Base-by-base conservation (phyloP, 2,113 vertebrate species). In the Apteryx owenii region DNA sequence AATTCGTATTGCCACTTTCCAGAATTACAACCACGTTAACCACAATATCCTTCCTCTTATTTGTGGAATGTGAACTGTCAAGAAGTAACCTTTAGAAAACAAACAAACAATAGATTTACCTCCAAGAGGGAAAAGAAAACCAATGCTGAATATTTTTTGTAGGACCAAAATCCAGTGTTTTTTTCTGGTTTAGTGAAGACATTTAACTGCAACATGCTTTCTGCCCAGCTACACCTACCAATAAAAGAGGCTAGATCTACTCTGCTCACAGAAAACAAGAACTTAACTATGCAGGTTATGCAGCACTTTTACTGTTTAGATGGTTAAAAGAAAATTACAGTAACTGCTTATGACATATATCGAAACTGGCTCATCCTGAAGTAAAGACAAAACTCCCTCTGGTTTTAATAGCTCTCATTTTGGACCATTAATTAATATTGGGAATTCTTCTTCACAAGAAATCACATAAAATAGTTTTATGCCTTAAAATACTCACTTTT, bases 11-110 rank as follows among this genome's bases (percentile, higher is more conserved):
- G 84, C 73, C 50, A 56, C 48, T 85, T 91, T 91, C 84, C 89
- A 95, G 83, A 92, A 90, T 6, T 89, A 88, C 26, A 93, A 82
- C 89, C 81, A 76, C 10, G 20, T 73, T 85, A 89, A 95, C 94
- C 95, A 85, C 91, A 78, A 21, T 50, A 72, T 95, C 89, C 91
- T 97, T 95, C 87, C 89, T 96, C 62, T 91, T 95, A 46, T 48
- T 81, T 88, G 60, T 66, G 78, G 81, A 97, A 91, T 76, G 44
- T 44, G 40, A 95, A 85, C 42, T 56, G 75, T 77, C 62, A 89
- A 95, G 79, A 95, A 96, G 89, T 60, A 95, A 83, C 44, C 36
- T 91, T 83, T 66, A 85, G 48, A 82, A 76, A 64, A 31, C 5
- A 68, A 23, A 9, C 38, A 82, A 40, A 51, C 38, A 85, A 66